Percentiles rank a stretch among this genome's conserved stretches.
phyloP scores from a whole-genome alignment of 2,888 invertebrate species.

The Sinhomidia bicolor region DNA sequence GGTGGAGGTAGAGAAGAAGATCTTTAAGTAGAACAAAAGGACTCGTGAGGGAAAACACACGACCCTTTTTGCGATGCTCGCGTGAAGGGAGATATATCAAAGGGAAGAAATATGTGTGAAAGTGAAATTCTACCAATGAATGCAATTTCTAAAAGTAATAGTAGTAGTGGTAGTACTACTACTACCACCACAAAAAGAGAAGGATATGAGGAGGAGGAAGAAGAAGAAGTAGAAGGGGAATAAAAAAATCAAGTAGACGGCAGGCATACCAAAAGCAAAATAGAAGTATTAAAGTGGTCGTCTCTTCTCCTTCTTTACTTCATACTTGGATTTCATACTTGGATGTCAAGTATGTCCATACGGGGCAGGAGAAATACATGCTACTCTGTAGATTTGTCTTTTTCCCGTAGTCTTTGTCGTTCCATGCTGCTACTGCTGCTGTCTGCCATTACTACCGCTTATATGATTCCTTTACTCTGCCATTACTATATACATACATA shows the following conservation, averaged over 20 bases:
- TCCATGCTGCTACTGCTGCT: background rate
- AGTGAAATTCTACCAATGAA: conserved; percentile 64
- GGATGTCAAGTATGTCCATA: conserved; percentile 49
- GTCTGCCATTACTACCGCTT: background rate
- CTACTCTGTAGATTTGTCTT: conserved; percentile 40
- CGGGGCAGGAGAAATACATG: background rate
- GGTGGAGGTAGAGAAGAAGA: conserved; percentile 22
- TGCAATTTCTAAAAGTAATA: conserved; percentile 47
- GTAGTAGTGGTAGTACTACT: background rate
- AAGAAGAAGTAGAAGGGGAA: background rate
- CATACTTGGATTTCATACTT: background rate
- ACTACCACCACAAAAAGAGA: background rate
- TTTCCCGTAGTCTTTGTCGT: conserved; percentile 31
- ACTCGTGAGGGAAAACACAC: conserved; percentile 61
- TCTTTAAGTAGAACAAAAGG: conserved; percentile 61
- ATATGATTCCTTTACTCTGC: background rate
- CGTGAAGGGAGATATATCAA: conserved; percentile 69
- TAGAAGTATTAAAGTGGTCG: background rate
- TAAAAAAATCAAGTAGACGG: background rate
- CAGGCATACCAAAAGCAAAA: background rate
- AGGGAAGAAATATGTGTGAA: conserved; percentile 71
- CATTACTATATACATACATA: background rate
- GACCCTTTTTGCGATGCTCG: conserved; percentile 36
- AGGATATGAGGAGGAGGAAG: background rate
- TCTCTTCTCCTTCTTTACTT: conserved; percentile 5